A percentile compares a stretch with the other conserved stretches of the same genome.
Conservation (phyloP, 1,140 invertebrate species). For the Drosophila rufa region DNA sequence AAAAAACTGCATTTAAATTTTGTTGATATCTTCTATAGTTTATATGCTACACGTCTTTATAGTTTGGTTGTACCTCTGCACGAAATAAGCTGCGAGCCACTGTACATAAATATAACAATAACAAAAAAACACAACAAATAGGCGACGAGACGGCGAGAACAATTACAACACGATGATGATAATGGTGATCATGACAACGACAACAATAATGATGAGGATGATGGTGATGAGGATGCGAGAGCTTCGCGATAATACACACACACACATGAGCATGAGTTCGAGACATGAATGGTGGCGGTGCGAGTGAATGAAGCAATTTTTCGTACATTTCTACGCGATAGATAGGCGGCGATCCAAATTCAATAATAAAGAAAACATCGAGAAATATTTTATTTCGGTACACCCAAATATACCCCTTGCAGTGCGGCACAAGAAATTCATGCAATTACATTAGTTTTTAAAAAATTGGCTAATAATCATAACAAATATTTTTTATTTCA, state of each 20-base stretch:
- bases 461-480: neutral
- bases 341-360: slow-evolving; percentile 2
- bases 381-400: neutral
- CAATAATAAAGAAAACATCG: slow-evolving; percentile 6
- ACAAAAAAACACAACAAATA: slow-evolving; percentile 43
- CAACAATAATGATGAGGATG: slow-evolving; percentile 15
- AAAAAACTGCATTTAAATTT: too few species aligned
- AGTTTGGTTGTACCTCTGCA: too few species aligned
- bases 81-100: too few species aligned
- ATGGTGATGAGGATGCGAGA: slow-evolving; percentile 12
- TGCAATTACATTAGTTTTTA: slow-evolving; percentile 1
- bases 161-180: slow-evolving; percentile 49
- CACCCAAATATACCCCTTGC: neutral
- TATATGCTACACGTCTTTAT: too few species aligned
- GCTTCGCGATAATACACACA: slow-evolving; percentile 20
- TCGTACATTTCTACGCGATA: slow-evolving; percentile 37
- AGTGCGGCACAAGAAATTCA: neutral
- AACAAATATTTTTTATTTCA: neutral
- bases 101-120: slow-evolving; percentile 24
- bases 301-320: slow-evolving; percentile 39
- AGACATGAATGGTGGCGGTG: slow-evolving; percentile 40
- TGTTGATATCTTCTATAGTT: too few species aligned
- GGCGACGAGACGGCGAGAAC: slow-evolving; percentile 29
- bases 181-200: slow-evolving; percentile 48
- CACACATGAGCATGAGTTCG: slow-evolving; percentile 7